A percentile compares a stretch with the other conserved stretches of the same genome.
Conservation (phyloP, 2,113 vertebrate genomes). For the Cyanocitta stelleri region DNA sequence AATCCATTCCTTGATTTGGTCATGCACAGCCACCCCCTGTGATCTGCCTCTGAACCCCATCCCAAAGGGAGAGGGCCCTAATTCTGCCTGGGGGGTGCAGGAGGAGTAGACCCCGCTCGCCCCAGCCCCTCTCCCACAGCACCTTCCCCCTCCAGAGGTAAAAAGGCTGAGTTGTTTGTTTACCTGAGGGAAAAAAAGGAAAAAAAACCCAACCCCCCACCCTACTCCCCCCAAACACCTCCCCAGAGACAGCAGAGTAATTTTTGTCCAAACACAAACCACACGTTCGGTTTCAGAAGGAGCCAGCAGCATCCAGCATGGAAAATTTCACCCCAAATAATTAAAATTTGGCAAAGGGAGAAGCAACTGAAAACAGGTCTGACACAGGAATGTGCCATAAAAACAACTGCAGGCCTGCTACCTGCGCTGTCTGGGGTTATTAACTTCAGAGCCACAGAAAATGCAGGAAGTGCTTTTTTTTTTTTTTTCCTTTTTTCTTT, state of each 20-base stretch:
- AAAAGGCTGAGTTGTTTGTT: neutral
- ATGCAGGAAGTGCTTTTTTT: neutral
- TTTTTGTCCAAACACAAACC: neutral
- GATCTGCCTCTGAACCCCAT: neutral
- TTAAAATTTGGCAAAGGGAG: neutral
- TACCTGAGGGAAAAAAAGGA: neutral
- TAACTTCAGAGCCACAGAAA: constrained; percentile 32
- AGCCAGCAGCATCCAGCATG: neutral
- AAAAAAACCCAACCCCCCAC: rapidly evolving
- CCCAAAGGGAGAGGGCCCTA: neutral
- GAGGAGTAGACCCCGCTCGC: rapidly evolving
- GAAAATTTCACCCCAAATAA: constrained; percentile 20
- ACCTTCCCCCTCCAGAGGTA: neutral
- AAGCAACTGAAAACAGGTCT: neutral
- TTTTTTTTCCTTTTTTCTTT: neutral
- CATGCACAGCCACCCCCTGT: neutral
- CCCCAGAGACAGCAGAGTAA: neutral
- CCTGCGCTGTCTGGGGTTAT: neutral
- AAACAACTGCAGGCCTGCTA: constrained; percentile 18
- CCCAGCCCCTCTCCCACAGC: neutral
- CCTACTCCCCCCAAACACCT: rapidly evolving
- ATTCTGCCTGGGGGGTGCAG: neutral
- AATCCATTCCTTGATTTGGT: neutral
- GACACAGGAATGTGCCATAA: neutral
- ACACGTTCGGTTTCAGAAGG: neutral